Evolutionary conservation across 1,140 invertebrate species (phyloP).

Genomic region (Pachyrhynchus sulphureomaculatus): DNA sequence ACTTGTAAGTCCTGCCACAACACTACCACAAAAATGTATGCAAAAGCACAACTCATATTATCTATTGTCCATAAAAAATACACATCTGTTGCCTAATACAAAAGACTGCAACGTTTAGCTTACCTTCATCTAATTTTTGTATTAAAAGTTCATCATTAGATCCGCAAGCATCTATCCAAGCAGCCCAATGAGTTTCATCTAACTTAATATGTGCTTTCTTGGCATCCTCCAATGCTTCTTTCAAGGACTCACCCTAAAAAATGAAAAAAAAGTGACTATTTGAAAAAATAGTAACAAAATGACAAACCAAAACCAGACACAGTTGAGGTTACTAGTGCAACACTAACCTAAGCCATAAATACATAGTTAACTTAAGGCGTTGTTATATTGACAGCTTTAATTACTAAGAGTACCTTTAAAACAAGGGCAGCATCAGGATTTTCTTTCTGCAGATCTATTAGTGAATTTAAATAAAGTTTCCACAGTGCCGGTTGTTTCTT

Average conservation of each 20-base stretch:
- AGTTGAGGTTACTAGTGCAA: no score
- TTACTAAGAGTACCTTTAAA: slow-evolving; percentile 9
- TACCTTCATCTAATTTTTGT: slow-evolving; percentile 30
- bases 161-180: slow-evolving; percentile 28
- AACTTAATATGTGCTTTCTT: slow-evolving; percentile 9
- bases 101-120: no score
- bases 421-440: neutral
- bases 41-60: neutral
- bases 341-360: no score
- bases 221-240: slow-evolving; percentile 27
- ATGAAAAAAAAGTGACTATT: neutral
- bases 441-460: slow-evolving; percentile 27
- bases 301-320: no score
- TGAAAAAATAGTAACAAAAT: no score
- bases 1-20: neutral
- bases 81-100: no score
- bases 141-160: slow-evolving; percentile 20
- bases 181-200: slow-evolving; percentile 27
- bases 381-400: no score
- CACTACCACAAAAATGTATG: neutral
- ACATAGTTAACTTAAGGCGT: no score
- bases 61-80: no score
- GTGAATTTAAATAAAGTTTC: slow-evolving; percentile 28
- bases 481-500: slow-evolving; percentile 28
- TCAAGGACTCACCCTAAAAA: slow-evolving; percentile 11